Evolutionary conservation across 2,797 vertebrate genomes (phyloP), one percentile per base, ranked within the genome.

Genomic region (Psittacula derbiana): DNA sequence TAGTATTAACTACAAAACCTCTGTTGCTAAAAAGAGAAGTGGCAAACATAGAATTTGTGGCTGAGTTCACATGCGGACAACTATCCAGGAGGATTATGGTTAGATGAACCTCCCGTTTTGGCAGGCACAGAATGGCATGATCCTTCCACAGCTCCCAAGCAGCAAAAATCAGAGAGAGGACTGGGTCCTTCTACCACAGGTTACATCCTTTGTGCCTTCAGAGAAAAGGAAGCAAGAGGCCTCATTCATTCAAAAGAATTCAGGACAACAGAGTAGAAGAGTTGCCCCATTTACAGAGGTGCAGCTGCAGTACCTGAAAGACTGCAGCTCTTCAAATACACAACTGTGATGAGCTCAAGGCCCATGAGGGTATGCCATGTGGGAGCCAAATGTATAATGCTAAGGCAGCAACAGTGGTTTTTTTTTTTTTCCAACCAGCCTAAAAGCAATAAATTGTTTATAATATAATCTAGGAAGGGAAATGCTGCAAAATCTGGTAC

Each of bases 291-390:
- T 65, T 62, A 61, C 18, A 66, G 58, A 70, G 78, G 5, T 14
- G 31, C 41, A 79, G 31, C 36, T 62, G 65, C 52, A 43, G 41
- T 28, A 61, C 47, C 33, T 52, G 62, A 70, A 70, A 10, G 16
- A 50, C 30, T 11, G 58, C 53, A 8, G 6, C 36, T 84, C n/a
- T 61, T 82, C 69, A 81, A 46, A 72, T 31, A 30, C 20, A 4
- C 1, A 52, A 58, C 67, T 5, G 2, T 11, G 25, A 50, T 12
- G 33, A 79, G 57, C 55, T 10, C 1, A 2, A 86, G 31, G 31
- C 33, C 16, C 4, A 8, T 0, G 0, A 16, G 25, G 31, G 19
- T 74, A 57, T 52, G n/a, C 49, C 52, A 36, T 33, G 67, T 0
- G 1, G 23, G 30, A 74, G 33, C 13, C 75, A 44, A 47, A 91